Conservation (phyloP, 2,888 invertebrate species). For the Protonemura montana region DNA sequence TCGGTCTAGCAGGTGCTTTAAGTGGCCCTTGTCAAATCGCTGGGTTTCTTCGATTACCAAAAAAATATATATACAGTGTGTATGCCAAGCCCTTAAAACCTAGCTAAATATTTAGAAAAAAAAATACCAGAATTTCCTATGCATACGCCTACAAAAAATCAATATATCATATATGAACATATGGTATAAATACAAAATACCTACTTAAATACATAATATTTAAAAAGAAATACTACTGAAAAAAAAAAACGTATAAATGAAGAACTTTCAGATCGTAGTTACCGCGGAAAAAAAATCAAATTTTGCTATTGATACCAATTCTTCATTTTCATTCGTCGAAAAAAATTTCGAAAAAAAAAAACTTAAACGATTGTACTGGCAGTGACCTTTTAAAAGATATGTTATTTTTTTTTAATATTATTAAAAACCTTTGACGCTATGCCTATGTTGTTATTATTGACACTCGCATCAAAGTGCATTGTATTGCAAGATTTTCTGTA, state of each 20-base stretch:
- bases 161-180: not conserved
- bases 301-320: not conserved
- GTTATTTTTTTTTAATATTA: not conserved
- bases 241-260: constrained; percentile 4
- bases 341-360: not conserved
- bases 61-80: not conserved
- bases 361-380: not conserved
- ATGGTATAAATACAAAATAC: constrained; percentile 9
- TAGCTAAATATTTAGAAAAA: constrained; percentile 40
- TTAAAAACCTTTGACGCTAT: not conserved
- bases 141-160: not conserved
- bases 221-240: constrained; percentile 33
- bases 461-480: not conserved
- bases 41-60: not conserved
- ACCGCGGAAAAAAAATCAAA: not conserved
- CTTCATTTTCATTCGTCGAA: constrained; percentile 18
- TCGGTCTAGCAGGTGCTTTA: too few species aligned
- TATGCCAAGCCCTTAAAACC: not conserved
- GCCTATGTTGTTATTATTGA: not conserved
- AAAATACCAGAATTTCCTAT: constrained; percentile 36
- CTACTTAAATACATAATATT: constrained; percentile 36
- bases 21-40: not conserved
- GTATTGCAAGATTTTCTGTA: not conserved
- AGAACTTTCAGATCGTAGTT: constrained; percentile 27
- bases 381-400: not conserved